phyloP scores from a whole-genome alignment of 2,797 vertebrate genomes.

The Pteropus rufus region DNA sequence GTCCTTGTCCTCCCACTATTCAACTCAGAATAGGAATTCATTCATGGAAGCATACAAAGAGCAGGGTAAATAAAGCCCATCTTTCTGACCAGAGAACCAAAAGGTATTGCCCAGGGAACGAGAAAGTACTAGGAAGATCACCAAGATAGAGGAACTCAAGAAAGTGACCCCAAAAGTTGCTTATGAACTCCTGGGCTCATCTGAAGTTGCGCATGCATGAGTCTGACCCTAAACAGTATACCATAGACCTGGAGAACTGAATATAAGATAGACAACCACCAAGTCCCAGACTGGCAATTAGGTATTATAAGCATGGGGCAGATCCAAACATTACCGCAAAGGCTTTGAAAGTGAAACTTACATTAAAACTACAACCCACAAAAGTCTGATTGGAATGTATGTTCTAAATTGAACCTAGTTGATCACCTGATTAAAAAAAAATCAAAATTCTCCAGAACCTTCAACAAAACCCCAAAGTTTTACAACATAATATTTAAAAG shows the following conservation, averaged over 20 bases:
- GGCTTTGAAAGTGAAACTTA: background rate
- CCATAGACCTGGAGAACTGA: background rate
- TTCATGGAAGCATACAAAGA: background rate
- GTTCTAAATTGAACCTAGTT: background rate
- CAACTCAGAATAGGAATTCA: background rate
- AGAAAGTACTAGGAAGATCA: background rate
- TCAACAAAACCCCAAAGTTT: background rate
- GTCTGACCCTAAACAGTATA: background rate
- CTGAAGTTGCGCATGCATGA: background rate
- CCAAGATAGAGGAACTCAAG: background rate
- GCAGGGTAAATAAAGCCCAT: background rate
- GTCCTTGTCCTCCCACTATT: background rate
- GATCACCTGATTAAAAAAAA: background rate
- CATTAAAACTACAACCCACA: background rate
- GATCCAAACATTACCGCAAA: background rate
- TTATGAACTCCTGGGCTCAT: background rate
- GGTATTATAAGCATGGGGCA: too few species aligned
- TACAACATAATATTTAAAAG: background rate
- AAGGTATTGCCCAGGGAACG: background rate
- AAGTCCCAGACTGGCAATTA: background rate
- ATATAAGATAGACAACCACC: background rate
- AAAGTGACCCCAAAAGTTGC: background rate
- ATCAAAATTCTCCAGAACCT: background rate
- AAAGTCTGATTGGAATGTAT: background rate
- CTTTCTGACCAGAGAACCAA: background rate